Conservation (phyloP, 2,797 vertebrate species). For the Siniperca obscura region DNA sequence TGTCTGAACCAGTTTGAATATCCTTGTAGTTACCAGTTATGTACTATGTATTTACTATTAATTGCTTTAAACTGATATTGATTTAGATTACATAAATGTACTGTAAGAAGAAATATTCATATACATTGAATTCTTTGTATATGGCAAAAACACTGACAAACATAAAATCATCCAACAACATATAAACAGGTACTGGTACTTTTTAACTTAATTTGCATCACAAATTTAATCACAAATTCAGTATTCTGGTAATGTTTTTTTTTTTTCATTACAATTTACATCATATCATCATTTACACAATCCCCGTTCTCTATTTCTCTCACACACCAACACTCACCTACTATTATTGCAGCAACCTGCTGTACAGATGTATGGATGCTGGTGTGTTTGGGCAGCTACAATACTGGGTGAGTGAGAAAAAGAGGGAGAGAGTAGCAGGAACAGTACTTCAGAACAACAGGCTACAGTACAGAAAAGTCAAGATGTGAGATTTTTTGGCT, state of each 20-base stretch:
- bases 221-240: too few relatives aligned
- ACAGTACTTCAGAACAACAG: constrained; percentile 37
- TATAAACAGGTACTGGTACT: background rate
- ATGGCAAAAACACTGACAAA: background rate
- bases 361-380: constrained; percentile 77
- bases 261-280: background rate
- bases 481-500: constrained; percentile 51
- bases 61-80: background rate
- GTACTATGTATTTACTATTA: background rate
- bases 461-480: constrained; percentile 21
- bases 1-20: background rate
- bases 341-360: constrained; percentile 62
- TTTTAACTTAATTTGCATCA: background rate
- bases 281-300: constrained; percentile 5
- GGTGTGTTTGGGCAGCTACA: constrained; percentile 19
- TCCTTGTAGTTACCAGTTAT: background rate
- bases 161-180: background rate
- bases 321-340: constrained; percentile 10
- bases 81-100: background rate
- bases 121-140: background rate
- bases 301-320: constrained; percentile 4
- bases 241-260: background rate
- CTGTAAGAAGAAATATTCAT: background rate
- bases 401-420: constrained; percentile 17
- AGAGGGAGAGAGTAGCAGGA: constrained; percentile 18